A percentile compares a stretch with the other conserved stretches of the same genome.
Evolutionary conservation across 1,140 invertebrate genomes (phyloP).

Genomic region (Phthorimaea operculella): DNA sequence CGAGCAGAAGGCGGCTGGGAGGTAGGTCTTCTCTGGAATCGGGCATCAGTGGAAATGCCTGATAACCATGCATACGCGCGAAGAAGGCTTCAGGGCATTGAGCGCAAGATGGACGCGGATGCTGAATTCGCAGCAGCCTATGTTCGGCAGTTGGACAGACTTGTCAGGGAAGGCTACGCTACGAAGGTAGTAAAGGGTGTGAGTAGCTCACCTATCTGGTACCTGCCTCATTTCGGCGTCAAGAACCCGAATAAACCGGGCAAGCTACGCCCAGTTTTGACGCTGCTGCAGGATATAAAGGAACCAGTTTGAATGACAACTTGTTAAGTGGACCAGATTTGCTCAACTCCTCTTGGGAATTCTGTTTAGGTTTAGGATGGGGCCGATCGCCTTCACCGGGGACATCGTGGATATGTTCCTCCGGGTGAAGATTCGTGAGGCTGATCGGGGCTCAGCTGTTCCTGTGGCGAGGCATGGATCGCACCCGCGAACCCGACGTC

Average conservation of each 20-base stretch:
- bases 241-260: conserved; percentile 24
- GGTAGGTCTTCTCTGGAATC: conserved; percentile 7
- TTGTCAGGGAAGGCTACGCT: conserved; percentile 6
- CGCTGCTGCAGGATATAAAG: conserved; percentile 25
- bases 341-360: conserved; percentile 21
- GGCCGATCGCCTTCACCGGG: conserved; percentile 23
- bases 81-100: conserved; percentile 4
- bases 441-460: conserved; percentile 30
- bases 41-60: neutral
- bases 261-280: conserved; percentile 37
- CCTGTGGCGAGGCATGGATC: conserved; percentile 25
- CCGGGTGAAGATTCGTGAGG: conserved; percentile 23
- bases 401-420: conserved; percentile 54
- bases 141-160: conserved; percentile 1
- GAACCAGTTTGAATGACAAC: conserved; percentile 23
- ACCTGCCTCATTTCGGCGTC: conserved; percentile 37
- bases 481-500: conserved; percentile 1
- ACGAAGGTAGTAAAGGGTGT: neutral
- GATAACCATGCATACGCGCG: conserved; percentile 5
- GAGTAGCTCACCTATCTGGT: conserved; percentile 15
- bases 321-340: conserved; percentile 31
- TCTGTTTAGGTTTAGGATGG: conserved; percentile 34
- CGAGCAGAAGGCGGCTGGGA: neutral
- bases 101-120: conserved; percentile 9
- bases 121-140: conserved; percentile 3